A percentile compares a stretch with the other conserved stretches of the same genome.
Evolutionary conservation across 2,797 vertebrate species (phyloP).

Genomic region (Xerus rutilus): DNA sequence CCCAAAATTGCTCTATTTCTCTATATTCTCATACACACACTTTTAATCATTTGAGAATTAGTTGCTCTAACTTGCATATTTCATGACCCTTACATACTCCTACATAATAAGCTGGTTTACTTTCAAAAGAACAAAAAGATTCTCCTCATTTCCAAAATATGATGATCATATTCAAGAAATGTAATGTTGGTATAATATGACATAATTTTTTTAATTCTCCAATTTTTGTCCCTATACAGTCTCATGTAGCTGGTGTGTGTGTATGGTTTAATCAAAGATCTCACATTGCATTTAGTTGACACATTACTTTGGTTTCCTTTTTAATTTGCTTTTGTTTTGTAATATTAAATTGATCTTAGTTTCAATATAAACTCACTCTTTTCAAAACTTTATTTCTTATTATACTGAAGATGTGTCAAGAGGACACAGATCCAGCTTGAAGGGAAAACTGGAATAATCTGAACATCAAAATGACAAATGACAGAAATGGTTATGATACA

Average conservation of each 20-base stretch:
- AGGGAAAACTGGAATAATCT: slow-evolving; percentile 21
- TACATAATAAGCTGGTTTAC: not conserved
- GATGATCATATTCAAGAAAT: not conserved
- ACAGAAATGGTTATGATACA: not conserved
- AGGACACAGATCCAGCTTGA: not conserved
- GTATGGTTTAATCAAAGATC: slow-evolving; percentile 5
- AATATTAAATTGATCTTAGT: not conserved
- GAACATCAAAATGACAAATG: not conserved
- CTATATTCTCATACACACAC: not conserved
- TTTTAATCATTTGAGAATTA: slow-evolving; percentile 39
- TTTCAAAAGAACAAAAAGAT: not conserved
- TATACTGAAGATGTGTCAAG: not conserved
- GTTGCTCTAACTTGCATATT: not conserved
- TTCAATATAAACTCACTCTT: not conserved
- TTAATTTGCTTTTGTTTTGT: slow-evolving; percentile 24
- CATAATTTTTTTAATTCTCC: not conserved
- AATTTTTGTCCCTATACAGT: not conserved
- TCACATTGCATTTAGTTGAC: not conserved
- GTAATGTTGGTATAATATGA: not conserved
- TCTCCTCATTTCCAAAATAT: not conserved
- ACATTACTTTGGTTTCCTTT: not conserved
- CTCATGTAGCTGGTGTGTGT: not conserved
- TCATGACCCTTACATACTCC: not conserved
- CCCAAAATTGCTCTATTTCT: not conserved
- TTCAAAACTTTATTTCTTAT: slow-evolving; percentile 16